phyloP scores from a whole-genome alignment of 2,888 invertebrate genomes.

The Pristionchus mayeri region DNA sequence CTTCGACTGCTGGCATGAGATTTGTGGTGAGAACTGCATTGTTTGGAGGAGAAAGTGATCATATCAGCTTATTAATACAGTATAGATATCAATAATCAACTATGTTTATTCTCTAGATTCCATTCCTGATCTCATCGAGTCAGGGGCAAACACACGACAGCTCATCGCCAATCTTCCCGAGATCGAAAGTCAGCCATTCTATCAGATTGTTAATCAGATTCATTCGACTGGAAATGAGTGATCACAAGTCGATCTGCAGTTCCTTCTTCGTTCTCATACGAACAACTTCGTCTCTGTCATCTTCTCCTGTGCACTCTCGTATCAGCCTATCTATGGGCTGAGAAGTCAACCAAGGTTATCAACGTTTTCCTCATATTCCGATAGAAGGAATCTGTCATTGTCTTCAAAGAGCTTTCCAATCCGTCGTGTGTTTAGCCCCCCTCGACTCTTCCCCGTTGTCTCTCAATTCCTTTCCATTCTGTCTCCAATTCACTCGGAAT shows the following conservation, averaged over 20 bases:
- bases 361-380: too few species aligned
- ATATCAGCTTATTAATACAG: too few species aligned
- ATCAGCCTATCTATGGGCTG: constrained; percentile 52
- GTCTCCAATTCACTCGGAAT: constrained; percentile 51
- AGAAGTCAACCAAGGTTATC: constrained; percentile 47
- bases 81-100: too few species aligned
- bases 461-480: constrained; percentile 47
- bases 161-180: constrained; percentile 19
- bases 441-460: constrained; percentile 47
- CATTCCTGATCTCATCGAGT: constrained; percentile 14
- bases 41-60: not conserved
- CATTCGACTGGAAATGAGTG: not conserved
- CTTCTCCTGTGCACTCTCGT: constrained; percentile 49
- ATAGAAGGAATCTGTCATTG: too few species aligned
- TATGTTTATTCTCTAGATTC: not conserved
- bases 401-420: too few species aligned
- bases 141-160: not conserved
- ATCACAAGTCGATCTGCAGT: too few species aligned
- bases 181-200: not conserved
- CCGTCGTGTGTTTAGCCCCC: constrained; percentile 51
- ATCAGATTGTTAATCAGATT: not conserved
- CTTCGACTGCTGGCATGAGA: constrained; percentile 4
- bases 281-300: constrained; percentile 51
- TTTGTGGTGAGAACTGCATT: not conserved
- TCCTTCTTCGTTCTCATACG: constrained; percentile 42